Base-by-base conservation (phyloP, 2,888 invertebrate genomes). In the Drosophila rellima region DNA sequence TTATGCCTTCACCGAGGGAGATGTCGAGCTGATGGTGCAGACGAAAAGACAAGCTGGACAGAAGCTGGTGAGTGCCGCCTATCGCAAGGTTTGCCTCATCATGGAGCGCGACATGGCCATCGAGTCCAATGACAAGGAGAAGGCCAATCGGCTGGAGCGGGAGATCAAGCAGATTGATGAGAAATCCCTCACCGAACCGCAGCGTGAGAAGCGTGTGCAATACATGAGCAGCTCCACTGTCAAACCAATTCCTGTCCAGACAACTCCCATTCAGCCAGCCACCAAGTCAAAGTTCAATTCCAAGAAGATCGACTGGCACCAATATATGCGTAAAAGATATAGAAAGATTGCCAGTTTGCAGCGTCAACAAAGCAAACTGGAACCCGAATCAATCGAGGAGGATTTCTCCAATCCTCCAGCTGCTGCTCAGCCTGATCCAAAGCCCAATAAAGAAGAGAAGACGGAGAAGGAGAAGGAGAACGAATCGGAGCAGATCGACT, bases 91-190 rank as follows among this genome's bases (percentile, higher is more conserved):
- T 1, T 26, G 57, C 1, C 50, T 81, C 26, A 63, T 81, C n/a
- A 73, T 55, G 65, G 60, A 73, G 31, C 66, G 72, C 0, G 75
- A 78, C n/a, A 47, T 29, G 35, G 81, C 82, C 1, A 15, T 70
- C 4, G 61, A 39, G 1, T 8, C 26, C 8, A 67, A 78, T 15
- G 65, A 80, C 15, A 0, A 47, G 29, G 51, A 65, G 26, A 64
- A 55, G 26, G 65, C 70, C 11, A 17, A 20, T 1, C 10, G n/a
- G 2, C 10, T 80, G 11, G 79, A 80, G 1, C 44, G 37, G 6
- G 33, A 63, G 13, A 81, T 81, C 15, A 52, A 44, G 3, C 51
- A 42, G 26, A 70, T 78, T 2, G 82, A 80, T 29, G 42, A 65
- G 8, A 18, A 26, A 7, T 18, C 50, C 1, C 26, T 26, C 13